Evolutionary conservation across 2,888 invertebrate genomes (phyloP).

Genomic region (Parasteatoda lunata): DNA sequence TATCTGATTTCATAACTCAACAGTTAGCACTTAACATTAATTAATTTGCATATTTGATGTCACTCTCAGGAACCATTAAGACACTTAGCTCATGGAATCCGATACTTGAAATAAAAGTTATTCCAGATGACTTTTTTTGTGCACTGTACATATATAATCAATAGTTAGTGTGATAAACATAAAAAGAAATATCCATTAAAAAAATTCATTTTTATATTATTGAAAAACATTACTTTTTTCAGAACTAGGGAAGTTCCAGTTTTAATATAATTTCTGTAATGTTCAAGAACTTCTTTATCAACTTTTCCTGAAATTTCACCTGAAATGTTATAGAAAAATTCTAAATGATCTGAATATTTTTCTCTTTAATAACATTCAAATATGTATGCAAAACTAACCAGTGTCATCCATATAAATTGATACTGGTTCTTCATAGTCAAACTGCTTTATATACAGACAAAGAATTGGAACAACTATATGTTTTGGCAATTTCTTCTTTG

Average conservation of each 20-base stretch:
- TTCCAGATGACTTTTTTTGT: too few relatives aligned
- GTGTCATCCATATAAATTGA: constrained; percentile 51
- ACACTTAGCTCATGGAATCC: too few relatives aligned
- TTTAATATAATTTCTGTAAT: constrained; percentile 18
- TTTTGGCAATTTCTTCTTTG: constrained; percentile 61
- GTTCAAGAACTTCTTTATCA: constrained; percentile 39
- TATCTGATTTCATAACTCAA: too few relatives aligned
- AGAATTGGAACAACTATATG: constrained; percentile 51
- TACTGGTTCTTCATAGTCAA: constrained; percentile 25
- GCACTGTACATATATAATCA: too few relatives aligned
- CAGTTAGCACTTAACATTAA: too few relatives aligned
- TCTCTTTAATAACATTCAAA: background rate
- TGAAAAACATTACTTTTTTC: constrained; percentile 30
- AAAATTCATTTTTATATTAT: background rate
- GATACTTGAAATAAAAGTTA: too few relatives aligned
- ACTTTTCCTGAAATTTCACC: constrained; percentile 55
- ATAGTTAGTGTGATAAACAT: background rate
- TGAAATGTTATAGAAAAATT: constrained; percentile 7
- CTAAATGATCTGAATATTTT: background rate
- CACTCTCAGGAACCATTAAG: too few relatives aligned
- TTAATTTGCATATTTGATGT: too few relatives aligned
- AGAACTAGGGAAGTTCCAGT: constrained; percentile 44
- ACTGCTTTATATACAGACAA: constrained; percentile 51
- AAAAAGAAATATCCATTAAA: background rate
- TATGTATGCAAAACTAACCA: constrained; percentile 21